Percentiles rank a stretch among this genome's conserved stretches.
Conservation (phyloP, 2,797 vertebrate species). For the Delichon dasypus region DNA sequence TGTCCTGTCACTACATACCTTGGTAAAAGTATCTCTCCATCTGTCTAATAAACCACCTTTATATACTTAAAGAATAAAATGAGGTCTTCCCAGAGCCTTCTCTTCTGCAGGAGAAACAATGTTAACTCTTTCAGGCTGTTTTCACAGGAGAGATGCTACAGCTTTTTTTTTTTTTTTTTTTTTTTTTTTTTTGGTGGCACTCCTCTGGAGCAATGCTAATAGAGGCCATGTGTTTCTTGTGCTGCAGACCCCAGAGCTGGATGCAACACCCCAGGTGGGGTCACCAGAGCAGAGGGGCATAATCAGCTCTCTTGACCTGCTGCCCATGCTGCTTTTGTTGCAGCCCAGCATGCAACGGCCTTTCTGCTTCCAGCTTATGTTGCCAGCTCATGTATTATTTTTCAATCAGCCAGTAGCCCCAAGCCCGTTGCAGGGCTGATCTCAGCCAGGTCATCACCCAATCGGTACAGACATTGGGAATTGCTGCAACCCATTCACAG, state of each 20-base stretch:
- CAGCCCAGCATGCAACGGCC: not conserved
- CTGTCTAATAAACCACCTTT: not conserved
- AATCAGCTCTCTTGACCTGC: not conserved
- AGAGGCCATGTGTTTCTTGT: not conserved
- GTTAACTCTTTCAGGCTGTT: not conserved
- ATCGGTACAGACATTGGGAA: not conserved
- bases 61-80: not conserved
- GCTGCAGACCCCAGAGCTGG: not conserved
- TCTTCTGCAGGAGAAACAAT: not conserved
- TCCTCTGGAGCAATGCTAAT: not conserved
- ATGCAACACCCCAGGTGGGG: not conserved
- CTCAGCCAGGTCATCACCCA: not conserved
- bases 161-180: not conserved
- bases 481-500: not conserved
- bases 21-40: not conserved
- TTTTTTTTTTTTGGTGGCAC: not conserved
- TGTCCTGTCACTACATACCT: not conserved
- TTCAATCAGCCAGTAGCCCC: not conserved
- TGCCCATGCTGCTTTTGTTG: fast-evolving
- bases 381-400: not conserved
- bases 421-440: not conserved
- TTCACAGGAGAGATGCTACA: not conserved
- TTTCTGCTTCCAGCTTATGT: not conserved
- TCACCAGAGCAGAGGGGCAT: fast-evolving
- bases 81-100: not conserved